Evolutionary conservation across 53 echinoderm and acorn worm species (phyloP), one percentile per base, ranked within the genome.

Genomic region (Henricia sp.): DNA sequence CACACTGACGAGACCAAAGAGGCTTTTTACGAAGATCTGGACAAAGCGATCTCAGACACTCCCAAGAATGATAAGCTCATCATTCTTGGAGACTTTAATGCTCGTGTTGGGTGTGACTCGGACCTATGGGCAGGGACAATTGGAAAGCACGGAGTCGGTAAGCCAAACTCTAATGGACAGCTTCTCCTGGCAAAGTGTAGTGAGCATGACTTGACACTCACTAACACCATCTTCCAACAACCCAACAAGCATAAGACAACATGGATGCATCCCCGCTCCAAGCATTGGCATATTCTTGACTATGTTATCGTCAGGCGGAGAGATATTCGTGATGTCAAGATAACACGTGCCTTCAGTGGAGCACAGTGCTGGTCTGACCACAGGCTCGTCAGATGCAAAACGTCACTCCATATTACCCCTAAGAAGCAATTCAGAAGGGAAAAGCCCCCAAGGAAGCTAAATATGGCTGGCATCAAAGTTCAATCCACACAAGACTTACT

Each of bases 341-440:
- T 67, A 1, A 52, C 68, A 1, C 67, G 50, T 50, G 63, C 83
- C 48, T 74, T 74, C 65, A 51, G 74, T 24, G 51, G 60, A 14
- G 74, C 86, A 28, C 74, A 74, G 3, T 64, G 64, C 37, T 73
- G 50, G 74, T 55, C 86, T 0, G 86, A 86, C 23, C 74, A 86
- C 50, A 13, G 73, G 11, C 86, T 66, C 4, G 54, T 76, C 50
- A 19, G 65, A 27, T 77, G 77, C n/a, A 87, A 77, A 38, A 40
- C 67, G 32, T 42, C 52, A 13, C 26, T 77, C 65, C 35, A 27
- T 35, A 63, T 72, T 37, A 59, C 62, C 33, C 52, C 68, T n/a
- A 66, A 65, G 42, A 33, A 69, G 27, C 39, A 68, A 5, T 77
- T 52, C 2, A 68, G 77, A 14, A 68, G 77, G 17, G 52, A 52